Base-by-base conservation (phyloP, 2,888 invertebrate genomes). In the Sipha maydis region DNA sequence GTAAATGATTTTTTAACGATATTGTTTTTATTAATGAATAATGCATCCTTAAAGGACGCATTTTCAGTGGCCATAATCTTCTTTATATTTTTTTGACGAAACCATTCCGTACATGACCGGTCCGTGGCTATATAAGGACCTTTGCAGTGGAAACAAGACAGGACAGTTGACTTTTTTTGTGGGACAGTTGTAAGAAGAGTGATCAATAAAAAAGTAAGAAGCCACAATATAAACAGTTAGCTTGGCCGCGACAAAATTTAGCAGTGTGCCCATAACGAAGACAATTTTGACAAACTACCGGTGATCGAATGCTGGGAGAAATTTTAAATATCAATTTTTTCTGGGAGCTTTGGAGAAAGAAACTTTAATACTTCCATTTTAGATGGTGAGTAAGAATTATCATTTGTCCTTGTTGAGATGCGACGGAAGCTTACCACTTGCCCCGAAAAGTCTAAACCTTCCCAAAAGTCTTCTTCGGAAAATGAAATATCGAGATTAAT, bases 11-110 rank as follows among this genome's bases (percentile, higher is more conserved):
- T 78, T 28, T 78, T 54, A 54, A 54, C 54, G 54, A 78, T 54
- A 54, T 78, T 54, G 28, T 78, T 78, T 54, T 78, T 78, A 28
- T 31, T 54, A 56, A 54, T 54, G 9, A 54, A 78, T 0, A 78
- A 28, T 28, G 31, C 31, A 21, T 78, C 77, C 54, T 78, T 54
- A 31, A 28, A 78, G 28, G 54, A 54, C 28, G 54, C 54, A 31
- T 78, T 78, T 54, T 78, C 77, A 31, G 54, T 54, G 28, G 54
- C 78, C 78, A 78, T 78, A 78, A 78, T 31, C 31, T 31, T 78
- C 69, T 69, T 69, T 7, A 34, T 34, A 4, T 34, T 67, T 67
- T 67, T 11, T 67, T 67, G 67, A 67, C 67, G 25, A 67, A 25
- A 67, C 67, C 67, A 67, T 67, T 67, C 67, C 67, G n/a, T n/a